These are phyloP conservation scores for Nemotelus pantherinus DNA, from an alignment of 2,888 invertebrate species.

Conservation along the genomic window DNA sequence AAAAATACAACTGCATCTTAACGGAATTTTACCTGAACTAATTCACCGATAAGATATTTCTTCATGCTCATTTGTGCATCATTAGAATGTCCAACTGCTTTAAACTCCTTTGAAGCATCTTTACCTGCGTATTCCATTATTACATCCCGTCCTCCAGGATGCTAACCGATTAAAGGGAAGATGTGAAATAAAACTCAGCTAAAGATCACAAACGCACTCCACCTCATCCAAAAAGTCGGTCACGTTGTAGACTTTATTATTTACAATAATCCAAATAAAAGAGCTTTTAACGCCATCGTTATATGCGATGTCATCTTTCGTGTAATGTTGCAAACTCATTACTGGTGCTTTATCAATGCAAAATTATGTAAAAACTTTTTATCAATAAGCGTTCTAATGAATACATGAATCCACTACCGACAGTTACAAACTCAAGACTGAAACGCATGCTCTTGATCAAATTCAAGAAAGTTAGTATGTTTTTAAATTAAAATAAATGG, in stretches of 20 bases:
- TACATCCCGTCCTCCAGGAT: constrained; percentile 75
- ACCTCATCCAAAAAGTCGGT: constrained; percentile 72
- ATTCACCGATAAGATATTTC: constrained; percentile 73
- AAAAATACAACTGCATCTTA: not conserved
- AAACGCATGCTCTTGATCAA: too few species aligned
- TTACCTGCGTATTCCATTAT: constrained; percentile 74
- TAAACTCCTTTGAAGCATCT: constrained; percentile 74
- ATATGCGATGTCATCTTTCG: constrained; percentile 69
- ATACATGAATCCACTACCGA: too few species aligned
- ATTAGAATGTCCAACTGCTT: constrained; percentile 73
- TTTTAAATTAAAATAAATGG: too few species aligned
- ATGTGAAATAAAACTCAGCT: not conserved
- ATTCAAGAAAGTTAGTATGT: too few species aligned
- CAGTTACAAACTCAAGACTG: too few species aligned
- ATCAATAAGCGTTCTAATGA: too few species aligned
- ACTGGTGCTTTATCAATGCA: constrained; percentile 12
- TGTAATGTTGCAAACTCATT: constrained; percentile 56
- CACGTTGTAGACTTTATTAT: constrained; percentile 75
- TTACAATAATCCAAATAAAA: constrained; percentile 72
- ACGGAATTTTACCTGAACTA: constrained; percentile 57
- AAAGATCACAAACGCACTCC: constrained; percentile 37
- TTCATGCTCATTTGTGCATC: constrained; percentile 71
- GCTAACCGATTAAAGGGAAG: constrained; percentile 64
- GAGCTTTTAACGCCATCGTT: constrained; percentile 69
- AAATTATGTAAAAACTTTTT: not conserved